Percentiles rank a stretch among this genome's conserved stretches.
Conservation (phyloP, 2,888 invertebrate species). For the Erebia epiphron region DNA sequence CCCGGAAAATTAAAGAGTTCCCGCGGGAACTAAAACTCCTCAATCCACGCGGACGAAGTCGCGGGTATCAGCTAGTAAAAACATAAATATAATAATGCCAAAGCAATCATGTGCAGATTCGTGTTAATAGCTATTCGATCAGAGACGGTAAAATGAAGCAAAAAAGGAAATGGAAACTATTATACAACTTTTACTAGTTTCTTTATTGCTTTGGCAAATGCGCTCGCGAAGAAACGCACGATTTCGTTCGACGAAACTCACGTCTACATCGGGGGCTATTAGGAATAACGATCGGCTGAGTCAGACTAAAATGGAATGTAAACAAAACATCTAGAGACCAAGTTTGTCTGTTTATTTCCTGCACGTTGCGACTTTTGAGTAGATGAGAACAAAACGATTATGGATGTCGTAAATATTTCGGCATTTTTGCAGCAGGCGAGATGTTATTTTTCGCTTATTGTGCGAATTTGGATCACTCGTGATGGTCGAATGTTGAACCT, state of each 20-base stretch:
- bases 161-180: constrained; percentile 38
- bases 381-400: constrained; percentile 62
- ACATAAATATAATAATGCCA: constrained; percentile 18
- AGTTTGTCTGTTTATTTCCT: constrained; percentile 53
- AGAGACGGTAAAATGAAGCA: constrained; percentile 32
- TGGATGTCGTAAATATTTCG: constrained; percentile 71
- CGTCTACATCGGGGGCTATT: constrained; percentile 48
- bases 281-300: constrained; percentile 53
- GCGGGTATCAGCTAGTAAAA: too few species aligned
- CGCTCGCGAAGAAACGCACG: constrained; percentile 68
- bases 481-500: constrained; percentile 71
- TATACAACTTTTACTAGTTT: constrained; percentile 64
- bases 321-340: constrained; percentile 53
- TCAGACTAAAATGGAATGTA: constrained; percentile 58
- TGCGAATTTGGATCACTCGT: constrained; percentile 65
- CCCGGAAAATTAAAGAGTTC: too few species aligned
- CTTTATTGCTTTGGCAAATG: constrained; percentile 69
- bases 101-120: constrained; percentile 27
- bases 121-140: constrained; percentile 32
- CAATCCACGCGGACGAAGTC: too few species aligned
- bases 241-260: constrained; percentile 57
- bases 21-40: too few species aligned
- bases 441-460: constrained; percentile 72
- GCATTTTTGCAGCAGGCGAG: constrained; percentile 65
- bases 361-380: constrained; percentile 58